These are phyloP conservation scores for Ginglymostoma cirratum DNA, from an alignment of 2,113 vertebrate species.

Conservation along the genomic window DNA sequence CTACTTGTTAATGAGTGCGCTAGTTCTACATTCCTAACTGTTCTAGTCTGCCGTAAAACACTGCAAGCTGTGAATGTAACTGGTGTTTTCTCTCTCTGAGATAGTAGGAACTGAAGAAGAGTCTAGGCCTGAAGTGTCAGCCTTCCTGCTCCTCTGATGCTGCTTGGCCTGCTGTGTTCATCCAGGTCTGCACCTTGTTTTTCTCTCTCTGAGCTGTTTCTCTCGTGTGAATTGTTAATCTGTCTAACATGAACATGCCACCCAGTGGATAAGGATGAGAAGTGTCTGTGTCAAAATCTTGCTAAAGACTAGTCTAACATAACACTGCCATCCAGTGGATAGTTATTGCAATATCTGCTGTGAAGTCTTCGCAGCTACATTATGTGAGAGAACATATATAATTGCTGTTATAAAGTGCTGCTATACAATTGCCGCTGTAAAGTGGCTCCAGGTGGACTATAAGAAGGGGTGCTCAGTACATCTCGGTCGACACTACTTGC, in stretches of 20 bases:
- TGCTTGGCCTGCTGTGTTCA: no score
- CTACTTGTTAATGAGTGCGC: neutral
- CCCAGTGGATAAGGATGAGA: neutral
- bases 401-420: neutral
- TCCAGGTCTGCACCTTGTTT: neutral
- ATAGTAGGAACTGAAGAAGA: no score
- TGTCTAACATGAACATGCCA: neutral
- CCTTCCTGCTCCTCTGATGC: no score
- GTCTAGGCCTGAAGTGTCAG: no score
- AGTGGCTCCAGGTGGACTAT: neutral
- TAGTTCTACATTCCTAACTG: neutral
- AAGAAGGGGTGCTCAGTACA: no score
- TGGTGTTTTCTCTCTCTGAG: neutral
- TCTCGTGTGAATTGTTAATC: no score
- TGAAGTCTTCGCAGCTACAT: no score
- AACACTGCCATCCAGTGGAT: conserved; percentile 5
- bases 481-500: neutral
- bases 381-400: neutral
- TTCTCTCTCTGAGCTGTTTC: no score
- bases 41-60: neutral
- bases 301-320: neutral
- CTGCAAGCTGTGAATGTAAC: neutral
- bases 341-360: neutral
- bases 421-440: neutral
- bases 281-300: neutral